Evolutionary conservation across 2,113 vertebrate species (phyloP), one percentile per base, ranked within the genome.

Genomic region (Vombatus ursinus): DNA sequence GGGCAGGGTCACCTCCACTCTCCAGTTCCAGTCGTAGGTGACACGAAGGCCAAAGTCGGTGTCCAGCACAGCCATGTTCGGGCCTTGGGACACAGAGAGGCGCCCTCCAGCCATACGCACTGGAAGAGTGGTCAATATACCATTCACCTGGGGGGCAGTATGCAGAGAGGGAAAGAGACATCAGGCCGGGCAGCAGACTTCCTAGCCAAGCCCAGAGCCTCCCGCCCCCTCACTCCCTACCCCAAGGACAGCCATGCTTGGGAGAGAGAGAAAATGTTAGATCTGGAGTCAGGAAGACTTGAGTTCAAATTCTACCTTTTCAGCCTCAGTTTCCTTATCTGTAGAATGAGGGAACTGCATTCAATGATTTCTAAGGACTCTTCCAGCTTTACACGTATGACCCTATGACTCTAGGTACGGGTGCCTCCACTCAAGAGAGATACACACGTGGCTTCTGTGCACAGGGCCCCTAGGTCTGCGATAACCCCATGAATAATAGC

Each of bases 1-100:
- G 89, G 98, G 96, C 26, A 99, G 96, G 0, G 96, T 97, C 0
- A 99, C 96, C 16, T 96, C 93, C 25, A 99, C 95, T 0, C 97
- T 91, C 97, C 98, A 97, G 0, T 96, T 93, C 99, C 99, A 99
- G 92, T 99, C 98, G 0, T 99, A 99, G 0, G 26, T 98, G 14
- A 99, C 98, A 9, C 95, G 96, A 22, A 99, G 97, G 24, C 99
- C 99, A 0, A 99, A 99, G 92, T 98, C 96, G 0, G 98, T 96
- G 10, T 53, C 37, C 90, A 99, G 9, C 5, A 98, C 54, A 0
- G 98, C 99, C 0, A 54, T 96, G 0, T 92, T 89, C 0, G 98
- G 96, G 0, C 98, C 98, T 0, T 98, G 98, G 28, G 25, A 95
- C 14, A 99, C 52, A 0, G 1, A 68, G 49, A 99, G 94, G n/a